Base-by-base conservation (phyloP, 2,113 vertebrate genomes). In the Martes martes region DNA sequence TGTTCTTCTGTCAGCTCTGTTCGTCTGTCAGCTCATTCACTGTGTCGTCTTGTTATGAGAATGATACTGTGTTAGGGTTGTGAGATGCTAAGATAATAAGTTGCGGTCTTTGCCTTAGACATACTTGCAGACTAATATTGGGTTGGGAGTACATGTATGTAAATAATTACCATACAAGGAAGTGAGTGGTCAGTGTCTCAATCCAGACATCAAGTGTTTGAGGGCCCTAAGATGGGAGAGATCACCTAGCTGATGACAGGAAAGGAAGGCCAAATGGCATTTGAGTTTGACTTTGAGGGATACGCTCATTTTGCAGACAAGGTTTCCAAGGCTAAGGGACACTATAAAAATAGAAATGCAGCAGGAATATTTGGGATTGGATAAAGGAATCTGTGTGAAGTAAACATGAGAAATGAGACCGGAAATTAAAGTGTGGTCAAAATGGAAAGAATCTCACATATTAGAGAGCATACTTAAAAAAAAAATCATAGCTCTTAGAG, bases 381-480 rank as follows among this genome's bases (percentile, higher is more conserved):
- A 63, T 89, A 80, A 97, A 91, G 52, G 65, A 52, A 96, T 65
- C 76, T 89, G 24, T 52, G 47, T 94, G 74, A 36, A 23, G 39
- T 39, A 65, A 69, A 39, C 13, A 61, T 81, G 61, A 74, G 33
- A 95, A 93, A 67, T 74, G 42, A 85, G 13, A 45, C 59, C 18
- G 11, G 55, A 79, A 92, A 82, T 94, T 86, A 94, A 89, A 92
- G 50, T 97, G 50, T 86, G 59, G 57, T 86, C 93, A 89, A 79
- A 84, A 93, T 45, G 89, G 47, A 59, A 86, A 71, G 36, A 78
- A 39, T 31, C 15, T 86, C 39, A 71, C 1, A 18, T 69, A 73
- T 39, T 55, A 95, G 33, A 96, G 5, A 63, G 2, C 18, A 28
- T 36, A 57, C n/a, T 95, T 92, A 55, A 85, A 71, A 85, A 69